Conservation (phyloP, 2,888 invertebrate species). For the Atrina japonica region DNA sequence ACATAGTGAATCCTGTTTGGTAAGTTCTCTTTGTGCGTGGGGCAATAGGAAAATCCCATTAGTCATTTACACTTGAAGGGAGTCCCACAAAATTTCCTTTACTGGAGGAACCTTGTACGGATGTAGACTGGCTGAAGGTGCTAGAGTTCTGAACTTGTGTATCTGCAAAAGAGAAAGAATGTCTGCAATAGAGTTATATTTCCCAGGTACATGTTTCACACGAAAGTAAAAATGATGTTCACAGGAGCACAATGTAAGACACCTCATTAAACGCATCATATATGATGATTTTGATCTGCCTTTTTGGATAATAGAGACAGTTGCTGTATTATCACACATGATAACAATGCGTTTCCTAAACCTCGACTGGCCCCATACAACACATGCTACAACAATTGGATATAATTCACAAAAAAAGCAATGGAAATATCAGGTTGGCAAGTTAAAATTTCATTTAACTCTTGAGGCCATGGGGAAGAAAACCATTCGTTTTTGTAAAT, state of each 20-base stretch:
- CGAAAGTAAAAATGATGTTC: neutral
- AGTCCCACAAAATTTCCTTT: slow-evolving; percentile 12
- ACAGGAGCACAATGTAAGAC: slow-evolving; percentile 20
- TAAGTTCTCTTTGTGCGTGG: neutral
- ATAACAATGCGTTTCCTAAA: slow-evolving; percentile 24
- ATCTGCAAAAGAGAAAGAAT: slow-evolving; percentile 21
- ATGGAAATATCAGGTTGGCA: slow-evolving; percentile 25
- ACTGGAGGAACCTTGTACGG: neutral
- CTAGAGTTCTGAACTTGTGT: slow-evolving; percentile 1
- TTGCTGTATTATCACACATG: slow-evolving; percentile 40
- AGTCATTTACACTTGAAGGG: neutral
- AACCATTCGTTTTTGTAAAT: slow-evolving; percentile 42
- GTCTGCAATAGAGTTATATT: slow-evolving; percentile 6
- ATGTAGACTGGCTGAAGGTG: neutral
- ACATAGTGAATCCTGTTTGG: neutral
- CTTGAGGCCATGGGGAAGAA: slow-evolving; percentile 19
- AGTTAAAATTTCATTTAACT: neutral
- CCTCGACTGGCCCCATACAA: slow-evolving; percentile 36
- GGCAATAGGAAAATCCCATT: neutral
- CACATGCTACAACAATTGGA: slow-evolving; percentile 40
- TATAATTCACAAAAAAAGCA: slow-evolving; percentile 40
- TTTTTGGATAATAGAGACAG: slow-evolving; percentile 37
- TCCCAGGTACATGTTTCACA: slow-evolving; percentile 16
- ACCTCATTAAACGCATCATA: slow-evolving; percentile 35
- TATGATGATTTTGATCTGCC: slow-evolving; percentile 25